A percentile compares a stretch with the other conserved stretches of the same genome.
These are phyloP conservation scores for Furnarius figulus DNA, from an alignment of 2,113 vertebrate genomes.

Conservation along the genomic window DNA sequence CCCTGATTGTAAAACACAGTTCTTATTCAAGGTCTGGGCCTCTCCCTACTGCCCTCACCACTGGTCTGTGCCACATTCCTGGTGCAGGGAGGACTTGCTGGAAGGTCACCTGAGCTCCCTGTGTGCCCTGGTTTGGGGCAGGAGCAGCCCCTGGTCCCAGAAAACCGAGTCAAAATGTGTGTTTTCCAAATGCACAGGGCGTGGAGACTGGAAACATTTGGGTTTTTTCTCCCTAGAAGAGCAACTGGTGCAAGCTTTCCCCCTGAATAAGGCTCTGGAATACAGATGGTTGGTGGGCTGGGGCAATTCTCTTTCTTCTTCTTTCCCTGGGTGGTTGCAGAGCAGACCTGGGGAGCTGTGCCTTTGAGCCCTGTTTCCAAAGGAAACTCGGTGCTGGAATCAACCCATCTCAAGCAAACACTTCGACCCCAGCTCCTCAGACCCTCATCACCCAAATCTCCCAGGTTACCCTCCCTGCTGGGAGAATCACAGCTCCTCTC, in stretches of 20 bases:
- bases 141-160: background rate
- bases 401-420: background rate
- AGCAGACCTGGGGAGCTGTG: background rate
- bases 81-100: background rate
- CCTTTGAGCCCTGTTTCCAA: background rate
- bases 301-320: background rate
- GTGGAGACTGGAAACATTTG: background rate
- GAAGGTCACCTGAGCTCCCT: background rate
- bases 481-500: background rate
- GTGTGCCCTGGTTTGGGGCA: background rate
- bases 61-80: background rate
- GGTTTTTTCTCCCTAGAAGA: background rate
- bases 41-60: background rate
- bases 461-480: background rate
- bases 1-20: background rate
- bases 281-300: background rate
- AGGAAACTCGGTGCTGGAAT: background rate
- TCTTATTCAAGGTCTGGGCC: background rate
- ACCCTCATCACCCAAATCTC: background rate
- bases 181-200: background rate
- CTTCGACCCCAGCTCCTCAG: background rate
- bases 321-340: background rate
- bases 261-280: background rate
- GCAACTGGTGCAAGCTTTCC: background rate
- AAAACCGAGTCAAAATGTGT: fast-evolving